Evolutionary conservation across 2,888 invertebrate species (phyloP).

Genomic region (Periphyllus acericola): DNA sequence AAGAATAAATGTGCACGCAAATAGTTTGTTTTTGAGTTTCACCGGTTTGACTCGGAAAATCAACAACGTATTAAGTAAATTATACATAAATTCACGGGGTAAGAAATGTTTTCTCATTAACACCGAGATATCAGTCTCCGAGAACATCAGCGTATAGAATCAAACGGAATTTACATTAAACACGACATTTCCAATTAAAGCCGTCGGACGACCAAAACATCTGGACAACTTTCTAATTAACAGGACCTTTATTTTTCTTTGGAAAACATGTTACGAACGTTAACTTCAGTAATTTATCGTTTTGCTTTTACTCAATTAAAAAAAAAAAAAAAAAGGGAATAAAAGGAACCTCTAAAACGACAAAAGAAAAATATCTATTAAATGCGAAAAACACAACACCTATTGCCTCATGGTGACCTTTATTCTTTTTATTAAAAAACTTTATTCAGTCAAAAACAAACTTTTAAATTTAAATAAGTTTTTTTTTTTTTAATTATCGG

Average conservation of each 20-base stretch:
- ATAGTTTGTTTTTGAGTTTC: constrained; percentile 26
- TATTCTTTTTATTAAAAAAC: constrained; percentile 62
- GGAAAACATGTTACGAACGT: constrained; percentile 46
- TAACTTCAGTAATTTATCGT: constrained; percentile 53
- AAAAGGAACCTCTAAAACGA: constrained; percentile 27
- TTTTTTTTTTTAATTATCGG: constrained; percentile 60
- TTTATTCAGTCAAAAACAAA: constrained; percentile 59
- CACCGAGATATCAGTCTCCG: constrained; percentile 35
- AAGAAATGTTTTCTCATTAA: constrained; percentile 43
- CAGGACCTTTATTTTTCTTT: constrained; percentile 31
- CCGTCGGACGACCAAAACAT: constrained; percentile 44
- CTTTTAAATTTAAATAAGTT: constrained; percentile 59
- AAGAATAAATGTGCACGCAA: background rate
- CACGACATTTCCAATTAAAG: constrained; percentile 55
- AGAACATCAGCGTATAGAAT: constrained; percentile 32
- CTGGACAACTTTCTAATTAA: constrained; percentile 53
- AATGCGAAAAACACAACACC: constrained; percentile 54
- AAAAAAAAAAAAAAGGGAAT: constrained; percentile 11
- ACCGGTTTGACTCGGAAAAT: constrained; percentile 9
- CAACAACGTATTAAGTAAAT: constrained; percentile 40
- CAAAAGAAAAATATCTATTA: constrained; percentile 43
- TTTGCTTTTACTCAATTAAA: constrained; percentile 49
- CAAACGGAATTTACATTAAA: constrained; percentile 49
- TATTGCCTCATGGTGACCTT: constrained; percentile 41
- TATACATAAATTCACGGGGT: constrained; percentile 2